These are phyloP conservation scores for Liparis tanakae DNA, from an alignment of 2,797 vertebrate genomes.

Conservation along the genomic window DNA sequence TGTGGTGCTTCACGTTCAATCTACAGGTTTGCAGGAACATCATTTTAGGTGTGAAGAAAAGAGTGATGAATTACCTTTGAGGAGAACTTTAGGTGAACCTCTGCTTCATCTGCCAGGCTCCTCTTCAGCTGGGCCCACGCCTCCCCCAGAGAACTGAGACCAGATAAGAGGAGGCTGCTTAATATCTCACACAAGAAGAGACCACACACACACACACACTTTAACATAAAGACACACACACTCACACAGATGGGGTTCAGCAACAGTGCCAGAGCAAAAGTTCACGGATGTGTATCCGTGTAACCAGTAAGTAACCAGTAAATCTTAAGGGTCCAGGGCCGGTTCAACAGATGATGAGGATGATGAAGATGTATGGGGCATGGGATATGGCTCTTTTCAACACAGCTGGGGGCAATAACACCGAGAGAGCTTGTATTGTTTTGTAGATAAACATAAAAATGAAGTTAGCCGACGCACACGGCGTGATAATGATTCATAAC, in stretches of 20 bases:
- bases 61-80: constrained; percentile 88
- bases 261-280: constrained; percentile 49
- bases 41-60: neutral
- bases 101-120: constrained; percentile 95
- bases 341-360: constrained; percentile 53
- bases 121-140: constrained; percentile 97
- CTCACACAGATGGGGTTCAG: constrained; percentile 39
- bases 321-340: constrained; percentile 52
- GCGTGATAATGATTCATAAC: neutral
- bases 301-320: constrained; percentile 36
- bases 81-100: constrained; percentile 98
- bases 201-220: constrained; percentile 55
- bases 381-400: constrained; percentile 27
- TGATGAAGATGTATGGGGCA: constrained; percentile 40
- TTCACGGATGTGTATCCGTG: constrained; percentile 63
- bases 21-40: neutral
- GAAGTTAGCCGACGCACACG: neutral
- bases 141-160: constrained; percentile 90
- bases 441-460: constrained; percentile 17
- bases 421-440: constrained; percentile 4
- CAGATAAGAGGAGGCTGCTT: constrained; percentile 45
- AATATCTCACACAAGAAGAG: constrained; percentile 39
- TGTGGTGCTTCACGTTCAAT: neutral
- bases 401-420: constrained; percentile 39
- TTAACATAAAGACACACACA: constrained; percentile 45